Conservation (phyloP, 2,888 invertebrate genomes). For the Papilio demoleus region DNA sequence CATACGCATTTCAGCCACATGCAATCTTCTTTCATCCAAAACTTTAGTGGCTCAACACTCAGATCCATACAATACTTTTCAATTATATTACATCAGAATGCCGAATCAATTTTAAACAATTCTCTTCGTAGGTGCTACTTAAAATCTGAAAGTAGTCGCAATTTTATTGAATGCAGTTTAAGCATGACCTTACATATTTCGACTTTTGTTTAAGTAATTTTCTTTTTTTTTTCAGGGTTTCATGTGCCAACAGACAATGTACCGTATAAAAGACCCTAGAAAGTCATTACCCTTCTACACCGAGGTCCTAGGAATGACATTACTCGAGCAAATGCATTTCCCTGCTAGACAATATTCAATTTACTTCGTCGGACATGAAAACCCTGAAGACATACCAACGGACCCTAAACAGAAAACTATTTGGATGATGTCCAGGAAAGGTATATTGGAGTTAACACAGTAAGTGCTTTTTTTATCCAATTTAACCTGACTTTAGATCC, state of each 20-base stretch:
- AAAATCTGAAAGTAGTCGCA: no score
- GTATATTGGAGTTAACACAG: conserved; percentile 96
- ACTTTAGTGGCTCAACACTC: no score
- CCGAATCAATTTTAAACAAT: no score
- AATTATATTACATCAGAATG: no score
- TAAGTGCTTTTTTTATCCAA: conserved; percentile 73
- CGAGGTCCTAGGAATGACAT: conserved; percentile 94
- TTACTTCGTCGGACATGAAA: conserved; percentile 96
- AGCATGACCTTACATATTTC: no score
- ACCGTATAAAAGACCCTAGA: conserved; percentile 95
- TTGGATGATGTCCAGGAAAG: conserved; percentile 93
- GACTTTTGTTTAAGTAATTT: not conserved
- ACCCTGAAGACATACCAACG: conserved; percentile 87
- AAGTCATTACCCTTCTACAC: conserved; percentile 95
- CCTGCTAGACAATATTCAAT: conserved; percentile 94
- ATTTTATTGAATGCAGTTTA: no score
- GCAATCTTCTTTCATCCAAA: no score
- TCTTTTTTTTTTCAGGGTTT: conserved; percentile 86
- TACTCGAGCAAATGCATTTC: conserved; percentile 94
- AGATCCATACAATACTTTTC: no score
- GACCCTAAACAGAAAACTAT: conserved; percentile 86
- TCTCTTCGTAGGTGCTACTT: no score
- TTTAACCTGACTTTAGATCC: not conserved
- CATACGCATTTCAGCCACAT: no score
- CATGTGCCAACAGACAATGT: conserved; percentile 98